These are phyloP conservation scores for Laticauda laticaudata DNA, from an alignment of 2,113 vertebrate genomes.

Conservation along the genomic window DNA sequence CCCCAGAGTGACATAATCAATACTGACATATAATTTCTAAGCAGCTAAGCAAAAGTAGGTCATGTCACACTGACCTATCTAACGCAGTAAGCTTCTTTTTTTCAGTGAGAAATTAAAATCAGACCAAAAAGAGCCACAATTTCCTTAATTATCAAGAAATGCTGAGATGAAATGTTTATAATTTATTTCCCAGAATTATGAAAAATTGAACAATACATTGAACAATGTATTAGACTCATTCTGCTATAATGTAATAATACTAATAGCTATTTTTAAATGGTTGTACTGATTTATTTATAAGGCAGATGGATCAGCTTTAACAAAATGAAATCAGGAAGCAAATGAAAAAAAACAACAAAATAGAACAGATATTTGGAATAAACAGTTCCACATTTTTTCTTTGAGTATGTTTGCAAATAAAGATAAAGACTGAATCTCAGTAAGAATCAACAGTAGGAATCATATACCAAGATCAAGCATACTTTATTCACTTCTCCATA, in stretches of 20 bases:
- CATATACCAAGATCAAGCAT: too few species aligned
- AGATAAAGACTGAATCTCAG: slow-evolving; percentile 1
- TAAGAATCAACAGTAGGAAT: background rate
- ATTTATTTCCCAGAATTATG: slow-evolving; percentile 16
- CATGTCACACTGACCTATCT: slow-evolving; percentile 74
- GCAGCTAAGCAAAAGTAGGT: slow-evolving; percentile 78
- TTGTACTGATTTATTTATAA: background rate
- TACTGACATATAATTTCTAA: slow-evolving; percentile 73
- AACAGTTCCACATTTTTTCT: background rate
- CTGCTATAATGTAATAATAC: background rate
- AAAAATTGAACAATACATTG: background rate
- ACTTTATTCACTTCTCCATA: background rate
- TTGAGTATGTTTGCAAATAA: background rate
- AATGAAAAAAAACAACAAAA: background rate
- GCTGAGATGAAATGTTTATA: background rate
- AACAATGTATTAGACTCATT: background rate
- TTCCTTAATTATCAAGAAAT: slow-evolving; percentile 41
- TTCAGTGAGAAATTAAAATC: slow-evolving; percentile 67
- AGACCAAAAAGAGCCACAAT: slow-evolving; percentile 67
- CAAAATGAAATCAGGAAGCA: background rate
- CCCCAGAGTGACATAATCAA: slow-evolving; percentile 77
- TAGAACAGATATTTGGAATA: background rate
- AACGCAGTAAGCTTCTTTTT: slow-evolving; percentile 70
- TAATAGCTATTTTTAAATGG: background rate
- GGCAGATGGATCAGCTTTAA: accelerated